These are phyloP conservation scores for Stenotaenia linearis DNA, from an alignment of 2,888 invertebrate species.

Conservation along the genomic window DNA sequence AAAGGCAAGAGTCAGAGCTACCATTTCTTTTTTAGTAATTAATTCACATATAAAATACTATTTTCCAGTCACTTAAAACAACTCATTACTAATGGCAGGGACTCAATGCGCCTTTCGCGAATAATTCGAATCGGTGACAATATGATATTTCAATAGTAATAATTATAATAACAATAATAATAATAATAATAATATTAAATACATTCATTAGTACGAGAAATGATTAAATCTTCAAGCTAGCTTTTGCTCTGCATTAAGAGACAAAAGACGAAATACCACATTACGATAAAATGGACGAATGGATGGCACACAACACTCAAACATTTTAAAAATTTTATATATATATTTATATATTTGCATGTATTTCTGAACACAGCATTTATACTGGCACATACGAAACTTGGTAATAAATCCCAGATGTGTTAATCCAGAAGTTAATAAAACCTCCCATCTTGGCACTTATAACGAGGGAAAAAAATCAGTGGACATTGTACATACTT, in stretches of 20 bases:
- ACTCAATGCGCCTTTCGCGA: not conserved
- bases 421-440: slow-evolving; percentile 14
- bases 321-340: not conserved
- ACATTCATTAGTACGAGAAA: not conserved
- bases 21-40: not conserved
- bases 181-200: not conserved
- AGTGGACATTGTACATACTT: not conserved
- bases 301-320: slow-evolving; percentile 8
- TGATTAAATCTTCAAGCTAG: not conserved
- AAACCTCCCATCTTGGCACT: slow-evolving; percentile 11
- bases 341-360: not conserved
- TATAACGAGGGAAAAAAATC: not conserved
- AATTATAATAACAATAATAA: not conserved
- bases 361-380: slow-evolving; percentile 21
- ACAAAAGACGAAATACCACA: not conserved
- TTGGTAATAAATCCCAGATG: slow-evolving; percentile 1
- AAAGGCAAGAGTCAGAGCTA: not conserved
- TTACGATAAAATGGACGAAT: slow-evolving; percentile 2
- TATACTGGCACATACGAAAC: slow-evolving; percentile 8
- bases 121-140: slow-evolving; percentile 10
- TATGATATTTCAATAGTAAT: not conserved
- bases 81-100: not conserved
- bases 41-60: not conserved
- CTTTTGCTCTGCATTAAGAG: not conserved
- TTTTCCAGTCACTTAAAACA: not conserved